Base-by-base conservation (phyloP, 2,797 vertebrate species). In the Mallotus villosus region DNA sequence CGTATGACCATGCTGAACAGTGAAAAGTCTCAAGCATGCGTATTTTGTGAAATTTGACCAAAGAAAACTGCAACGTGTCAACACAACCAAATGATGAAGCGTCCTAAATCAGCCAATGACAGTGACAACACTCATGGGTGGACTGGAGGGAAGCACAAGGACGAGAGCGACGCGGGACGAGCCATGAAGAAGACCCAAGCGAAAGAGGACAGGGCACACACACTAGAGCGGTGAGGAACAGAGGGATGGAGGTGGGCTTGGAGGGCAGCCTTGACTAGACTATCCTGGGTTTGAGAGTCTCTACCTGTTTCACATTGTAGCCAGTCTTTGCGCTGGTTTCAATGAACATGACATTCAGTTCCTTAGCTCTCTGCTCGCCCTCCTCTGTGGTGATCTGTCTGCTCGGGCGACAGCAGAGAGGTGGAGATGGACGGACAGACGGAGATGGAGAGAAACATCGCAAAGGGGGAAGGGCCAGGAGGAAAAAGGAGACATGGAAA, bases 221-320 rank as follows among this genome's bases (percentile, higher is more conserved):
- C 70, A 68, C n/a, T 65, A 75, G 73, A 79, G 34, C 41, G 37
- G 73, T 77, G 34, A 74, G n/a, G n/a, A 74, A 78, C 9, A 63
- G 72, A 78, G 66, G 74, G 81, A 72, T 29, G 58, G 29, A 53
- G 4, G 34, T 8, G 51, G 17, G 32, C 29, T 74, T 7, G 67
- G 74, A 78, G 67, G 76, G 83, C 68, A 78, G 83, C 81, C 78
- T 70, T 67, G 80, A 77, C 78, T 84, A 72, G 63, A 79, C 79
- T 71, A 85, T 86, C 81, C 83, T 68, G 71, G 75, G 77, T 74
- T 84, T 58, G 73, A 78, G 74, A 78, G 74, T 89, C 65, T 84
- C 89, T 95, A 97, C 96, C 96, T 97, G 96, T 94, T 97, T 97
- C 81, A 97, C 96, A 91, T 97, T 97, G 94, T 97, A 97, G 83